These are phyloP conservation scores for Cryptocephalus moraei DNA, from an alignment of 2,888 invertebrate genomes.

Conservation along the genomic window DNA sequence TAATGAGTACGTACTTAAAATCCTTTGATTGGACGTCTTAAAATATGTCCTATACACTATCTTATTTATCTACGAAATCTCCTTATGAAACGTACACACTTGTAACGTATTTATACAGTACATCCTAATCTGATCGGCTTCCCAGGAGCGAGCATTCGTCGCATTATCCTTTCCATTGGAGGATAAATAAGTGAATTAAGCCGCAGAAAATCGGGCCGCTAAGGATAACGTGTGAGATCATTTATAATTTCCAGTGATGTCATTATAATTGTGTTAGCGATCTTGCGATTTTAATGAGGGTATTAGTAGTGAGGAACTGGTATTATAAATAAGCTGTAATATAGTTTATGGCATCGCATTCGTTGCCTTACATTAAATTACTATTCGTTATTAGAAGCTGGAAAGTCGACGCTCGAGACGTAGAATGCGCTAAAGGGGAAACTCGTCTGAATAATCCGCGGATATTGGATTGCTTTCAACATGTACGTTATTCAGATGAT, in stretches of 20 bases:
- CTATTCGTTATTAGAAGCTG: constrained; percentile 7
- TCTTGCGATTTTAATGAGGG: constrained; percentile 20
- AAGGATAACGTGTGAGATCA: constrained; percentile 12
- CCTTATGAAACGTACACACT: too few relatives aligned
- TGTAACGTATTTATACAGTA: too few relatives aligned
- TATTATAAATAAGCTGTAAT: constrained; percentile 8
- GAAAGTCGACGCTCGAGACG: constrained; percentile 1
- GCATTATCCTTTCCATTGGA: constrained; percentile 1
- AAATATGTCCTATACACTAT: too few relatives aligned
- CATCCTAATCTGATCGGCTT: not conserved
- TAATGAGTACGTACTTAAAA: too few relatives aligned
- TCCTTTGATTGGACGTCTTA: too few relatives aligned
- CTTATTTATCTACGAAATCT: too few relatives aligned
- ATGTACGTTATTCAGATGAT: too few relatives aligned
- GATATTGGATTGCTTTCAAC: too few relatives aligned
- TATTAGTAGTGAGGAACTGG: constrained; percentile 11
- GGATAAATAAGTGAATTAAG: constrained; percentile 6
- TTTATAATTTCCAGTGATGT: constrained; percentile 26
- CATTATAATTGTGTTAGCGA: constrained; percentile 23
- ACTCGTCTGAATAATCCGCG: too few relatives aligned
- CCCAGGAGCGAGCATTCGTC: not conserved
- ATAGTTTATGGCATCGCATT: constrained; percentile 7
- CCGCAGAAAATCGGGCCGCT: constrained; percentile 1
- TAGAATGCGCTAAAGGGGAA: too few relatives aligned
- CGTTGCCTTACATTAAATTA: not conserved